A percentile compares a stretch with the other conserved stretches of the same genome.
These are phyloP conservation scores for Lates calcarifer DNA, from an alignment of 2,113 vertebrate species.

Conservation along the genomic window DNA sequence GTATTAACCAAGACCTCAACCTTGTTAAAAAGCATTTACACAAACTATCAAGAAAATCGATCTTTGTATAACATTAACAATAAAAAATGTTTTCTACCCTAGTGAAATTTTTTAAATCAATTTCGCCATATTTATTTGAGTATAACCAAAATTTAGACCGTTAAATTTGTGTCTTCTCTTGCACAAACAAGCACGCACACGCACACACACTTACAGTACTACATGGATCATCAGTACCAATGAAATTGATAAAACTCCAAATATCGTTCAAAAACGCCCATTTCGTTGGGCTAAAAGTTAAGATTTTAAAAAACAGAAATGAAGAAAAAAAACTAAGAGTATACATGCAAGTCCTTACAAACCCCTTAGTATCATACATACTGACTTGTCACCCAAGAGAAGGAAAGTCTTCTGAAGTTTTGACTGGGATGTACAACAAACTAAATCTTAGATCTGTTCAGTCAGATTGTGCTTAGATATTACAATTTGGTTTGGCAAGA, in stretches of 20 bases:
- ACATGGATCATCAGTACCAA: slow-evolving; percentile 74
- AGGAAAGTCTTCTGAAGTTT: slow-evolving; percentile 63
- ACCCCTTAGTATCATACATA: slow-evolving; percentile 76
- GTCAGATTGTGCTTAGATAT: slow-evolving; percentile 78
- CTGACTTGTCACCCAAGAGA: slow-evolving; percentile 75
- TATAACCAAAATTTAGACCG: slow-evolving; percentile 34
- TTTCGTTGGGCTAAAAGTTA: slow-evolving; percentile 63
- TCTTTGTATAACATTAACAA: slow-evolving; percentile 42
- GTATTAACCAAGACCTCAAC: slow-evolving; percentile 55
- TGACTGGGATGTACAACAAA: slow-evolving; percentile 72
- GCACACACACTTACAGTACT: slow-evolving; percentile 66
- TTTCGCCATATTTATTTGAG: slow-evolving; percentile 46
- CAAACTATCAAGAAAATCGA: slow-evolving; percentile 64
- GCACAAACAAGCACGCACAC: slow-evolving; percentile 52
- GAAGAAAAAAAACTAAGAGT: slow-evolving; percentile 68
- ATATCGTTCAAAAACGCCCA: slow-evolving; percentile 68
- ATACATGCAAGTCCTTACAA: slow-evolving; percentile 82
- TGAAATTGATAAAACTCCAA: slow-evolving; percentile 71
- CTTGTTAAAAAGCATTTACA: slow-evolving; percentile 64
- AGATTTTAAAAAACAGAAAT: slow-evolving; percentile 69
- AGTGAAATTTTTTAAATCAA: slow-evolving; percentile 35
- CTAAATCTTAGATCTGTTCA: slow-evolving; percentile 66
- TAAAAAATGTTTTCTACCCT: slow-evolving; percentile 36
- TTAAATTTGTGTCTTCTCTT: slow-evolving; percentile 61
- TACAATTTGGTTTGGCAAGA: slow-evolving; percentile 55